These are phyloP conservation scores for Cantharis nigra DNA, from an alignment of 2,888 invertebrate species.

Conservation along the genomic window DNA sequence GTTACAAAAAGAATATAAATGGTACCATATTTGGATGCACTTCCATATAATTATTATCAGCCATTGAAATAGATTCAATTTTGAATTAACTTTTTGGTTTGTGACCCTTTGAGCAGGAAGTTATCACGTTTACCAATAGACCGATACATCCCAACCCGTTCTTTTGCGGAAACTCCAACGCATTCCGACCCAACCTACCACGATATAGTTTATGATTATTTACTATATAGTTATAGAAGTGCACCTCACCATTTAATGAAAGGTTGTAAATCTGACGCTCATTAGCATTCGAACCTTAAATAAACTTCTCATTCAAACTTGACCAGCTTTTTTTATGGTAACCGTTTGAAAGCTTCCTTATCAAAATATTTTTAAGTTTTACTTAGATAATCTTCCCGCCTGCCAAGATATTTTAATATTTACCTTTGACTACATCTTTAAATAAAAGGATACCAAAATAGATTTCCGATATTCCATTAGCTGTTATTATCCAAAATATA, in stretches of 20 bases:
- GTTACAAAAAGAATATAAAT: background rate
- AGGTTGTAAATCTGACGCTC: background rate
- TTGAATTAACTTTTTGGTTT: slow-evolving; percentile 4
- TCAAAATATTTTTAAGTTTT: background rate
- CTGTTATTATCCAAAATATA: background rate
- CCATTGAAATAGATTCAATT: background rate
- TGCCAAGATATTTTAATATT: background rate
- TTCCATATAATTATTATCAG: background rate
- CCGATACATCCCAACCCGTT: slow-evolving; percentile 13
- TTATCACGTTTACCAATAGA: slow-evolving; percentile 20
- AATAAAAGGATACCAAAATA: background rate
- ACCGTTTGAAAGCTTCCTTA: background rate
- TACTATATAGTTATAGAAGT: slow-evolving; percentile 4
- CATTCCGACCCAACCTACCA: slow-evolving; percentile 24
- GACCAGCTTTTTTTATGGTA: background rate
- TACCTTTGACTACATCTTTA: background rate
- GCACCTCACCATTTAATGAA: background rate
- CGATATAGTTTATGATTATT: slow-evolving; percentile 19
- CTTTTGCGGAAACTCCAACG: slow-evolving; percentile 29
- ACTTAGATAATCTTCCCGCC: background rate
- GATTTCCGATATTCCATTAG: background rate
- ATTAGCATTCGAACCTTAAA: background rate
- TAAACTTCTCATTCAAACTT: background rate
- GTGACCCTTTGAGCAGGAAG: slow-evolving; percentile 15
- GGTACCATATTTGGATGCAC: background rate